phyloP scores from a whole-genome alignment of 2,888 invertebrate genomes.

The Rhamphomyia laevipes region DNA sequence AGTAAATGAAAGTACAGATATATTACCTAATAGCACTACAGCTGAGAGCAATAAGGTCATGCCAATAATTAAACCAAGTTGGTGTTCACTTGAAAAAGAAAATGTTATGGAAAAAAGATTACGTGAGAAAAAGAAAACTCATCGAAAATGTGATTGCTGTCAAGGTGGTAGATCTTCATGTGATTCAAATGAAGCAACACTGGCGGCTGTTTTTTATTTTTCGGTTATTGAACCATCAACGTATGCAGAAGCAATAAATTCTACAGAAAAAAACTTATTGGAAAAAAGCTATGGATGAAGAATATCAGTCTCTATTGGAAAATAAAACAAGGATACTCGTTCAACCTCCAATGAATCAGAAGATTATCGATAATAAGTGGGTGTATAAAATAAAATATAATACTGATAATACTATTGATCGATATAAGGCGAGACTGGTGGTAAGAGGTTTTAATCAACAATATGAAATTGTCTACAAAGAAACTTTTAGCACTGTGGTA shows the following conservation, averaged over 20 bases:
- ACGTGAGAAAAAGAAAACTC: no score
- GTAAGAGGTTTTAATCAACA: constrained; percentile 21
- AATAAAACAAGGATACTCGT: not conserved
- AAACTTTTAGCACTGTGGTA: constrained; percentile 25
- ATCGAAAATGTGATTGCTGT: no score
- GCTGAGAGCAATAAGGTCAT: no score
- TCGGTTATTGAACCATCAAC: not conserved
- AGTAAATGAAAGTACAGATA: no score
- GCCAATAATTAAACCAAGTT: no score
- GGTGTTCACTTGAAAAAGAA: no score
- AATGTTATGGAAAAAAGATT: no score
- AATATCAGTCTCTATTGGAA: not conserved
- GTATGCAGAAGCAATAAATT: not conserved
- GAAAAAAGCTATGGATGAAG: not conserved
- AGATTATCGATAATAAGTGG: constrained; percentile 8
- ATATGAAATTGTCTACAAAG: constrained; percentile 21
- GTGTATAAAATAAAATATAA: not conserved
- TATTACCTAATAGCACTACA: no score
- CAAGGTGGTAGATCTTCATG: no score
- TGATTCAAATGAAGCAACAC: no score
- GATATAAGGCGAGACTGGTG: constrained; percentile 23
- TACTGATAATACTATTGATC: not conserved
- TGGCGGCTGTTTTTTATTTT: no score
- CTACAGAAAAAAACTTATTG: not conserved
- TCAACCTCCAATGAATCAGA: constrained; percentile 2